phyloP scores from a whole-genome alignment of 2,888 invertebrate species.

The Yponomeuta evonymella region DNA sequence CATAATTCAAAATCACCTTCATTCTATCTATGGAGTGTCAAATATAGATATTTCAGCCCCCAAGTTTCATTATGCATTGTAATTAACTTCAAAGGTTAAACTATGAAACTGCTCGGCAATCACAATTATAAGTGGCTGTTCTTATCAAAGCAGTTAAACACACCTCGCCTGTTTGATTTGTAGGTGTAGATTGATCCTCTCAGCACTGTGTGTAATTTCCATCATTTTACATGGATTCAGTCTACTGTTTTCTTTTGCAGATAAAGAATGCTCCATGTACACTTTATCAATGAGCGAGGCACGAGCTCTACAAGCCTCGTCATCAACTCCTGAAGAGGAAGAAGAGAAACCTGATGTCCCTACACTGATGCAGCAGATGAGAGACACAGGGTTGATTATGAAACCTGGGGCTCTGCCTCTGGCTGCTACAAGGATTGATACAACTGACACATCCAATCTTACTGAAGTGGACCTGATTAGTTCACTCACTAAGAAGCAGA shows the following conservation, averaged over 20 bases:
- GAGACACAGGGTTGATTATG: conserved; percentile 92
- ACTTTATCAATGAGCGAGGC: conserved; percentile 89
- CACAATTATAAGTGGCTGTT: too few species aligned
- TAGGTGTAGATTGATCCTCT: too few species aligned
- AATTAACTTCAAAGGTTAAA: too few species aligned
- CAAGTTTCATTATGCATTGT: too few species aligned
- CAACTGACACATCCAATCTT: conserved; percentile 71
- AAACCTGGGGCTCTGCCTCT: conserved; percentile 84
- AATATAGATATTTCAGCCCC: too few species aligned
- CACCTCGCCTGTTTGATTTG: too few species aligned
- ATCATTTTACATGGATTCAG: neutral
- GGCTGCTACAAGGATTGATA: conserved; percentile 75
- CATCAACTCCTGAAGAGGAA: conserved; percentile 83
- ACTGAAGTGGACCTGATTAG: conserved; percentile 89
- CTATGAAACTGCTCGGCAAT: too few species aligned
- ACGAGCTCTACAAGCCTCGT: conserved; percentile 81
- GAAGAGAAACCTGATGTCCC: conserved; percentile 77
- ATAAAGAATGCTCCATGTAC: conserved; percentile 97
- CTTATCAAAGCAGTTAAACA: too few species aligned
- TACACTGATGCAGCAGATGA: conserved; percentile 91
- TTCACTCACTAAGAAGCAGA: conserved; percentile 90
- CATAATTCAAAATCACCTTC: too few species aligned
- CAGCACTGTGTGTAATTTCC: too few species aligned
- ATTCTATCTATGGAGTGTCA: too few species aligned
- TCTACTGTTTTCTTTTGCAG: conserved; percentile 54